Evolutionary conservation across 2,797 vertebrate genomes (phyloP).

Genomic region (Lacerta agilis): DNA sequence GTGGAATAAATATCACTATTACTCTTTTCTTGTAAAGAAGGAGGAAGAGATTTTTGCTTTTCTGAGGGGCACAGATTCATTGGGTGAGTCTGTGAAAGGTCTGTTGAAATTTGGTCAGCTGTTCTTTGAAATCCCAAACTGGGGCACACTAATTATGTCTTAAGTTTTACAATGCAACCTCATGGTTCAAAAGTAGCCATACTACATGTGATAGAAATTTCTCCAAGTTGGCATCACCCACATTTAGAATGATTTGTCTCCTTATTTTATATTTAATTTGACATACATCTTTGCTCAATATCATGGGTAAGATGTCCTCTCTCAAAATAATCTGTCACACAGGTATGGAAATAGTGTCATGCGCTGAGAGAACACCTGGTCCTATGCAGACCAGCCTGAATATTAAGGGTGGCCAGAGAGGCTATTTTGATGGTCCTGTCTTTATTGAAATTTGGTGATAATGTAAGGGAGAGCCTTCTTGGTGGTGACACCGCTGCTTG

Average conservation of each 20-base stretch:
- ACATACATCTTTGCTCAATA: background rate
- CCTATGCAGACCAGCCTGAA: no score
- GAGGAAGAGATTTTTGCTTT: background rate
- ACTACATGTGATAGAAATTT: background rate
- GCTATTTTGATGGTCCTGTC: no score
- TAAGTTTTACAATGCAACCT: background rate
- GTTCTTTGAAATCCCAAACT: background rate
- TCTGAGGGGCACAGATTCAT: background rate
- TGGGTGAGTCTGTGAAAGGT: background rate
- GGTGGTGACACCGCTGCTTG: no score
- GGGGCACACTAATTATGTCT: background rate
- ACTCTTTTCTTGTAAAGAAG: conserved; percentile 11
- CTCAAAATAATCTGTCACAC: background rate
- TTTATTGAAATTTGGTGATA: no score
- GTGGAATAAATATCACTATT: conserved; percentile 41
- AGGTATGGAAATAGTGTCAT: background rate
- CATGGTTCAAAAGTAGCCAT: background rate
- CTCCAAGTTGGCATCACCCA: background rate
- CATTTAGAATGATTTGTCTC: background rate
- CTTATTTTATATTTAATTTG: background rate
- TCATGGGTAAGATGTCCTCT: background rate
- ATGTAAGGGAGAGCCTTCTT: no score
- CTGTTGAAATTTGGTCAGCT: background rate
- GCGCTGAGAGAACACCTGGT: no score
- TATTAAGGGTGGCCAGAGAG: no score